phyloP scores from a whole-genome alignment of 2,888 invertebrate species.

The Melolontha melolontha region DNA sequence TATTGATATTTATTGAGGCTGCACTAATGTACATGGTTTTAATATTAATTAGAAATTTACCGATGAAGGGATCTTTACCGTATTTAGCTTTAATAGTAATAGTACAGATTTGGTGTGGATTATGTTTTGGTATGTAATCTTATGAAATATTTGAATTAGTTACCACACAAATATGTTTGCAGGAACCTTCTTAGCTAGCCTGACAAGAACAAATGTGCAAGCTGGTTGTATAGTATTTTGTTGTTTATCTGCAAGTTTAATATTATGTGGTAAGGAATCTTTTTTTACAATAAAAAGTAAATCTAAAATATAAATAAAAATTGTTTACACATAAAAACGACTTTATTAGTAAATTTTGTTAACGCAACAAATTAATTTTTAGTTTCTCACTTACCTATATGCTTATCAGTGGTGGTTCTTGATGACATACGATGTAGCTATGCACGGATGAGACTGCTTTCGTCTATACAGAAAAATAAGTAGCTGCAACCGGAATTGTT shows the following conservation, averaged over 20 bases:
- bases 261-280: slow-evolving; percentile 46
- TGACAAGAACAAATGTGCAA: slow-evolving; percentile 38
- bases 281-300: too few species aligned
- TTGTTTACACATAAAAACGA: too few species aligned
- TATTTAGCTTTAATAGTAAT: slow-evolving; percentile 40
- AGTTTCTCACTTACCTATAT: too few species aligned
- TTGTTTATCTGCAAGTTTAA: slow-evolving; percentile 39
- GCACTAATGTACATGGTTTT: slow-evolving; percentile 42
- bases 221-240: slow-evolving; percentile 44
- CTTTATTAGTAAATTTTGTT: too few species aligned
- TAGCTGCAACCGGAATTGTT: too few species aligned
- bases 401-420: too few species aligned
- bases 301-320: too few species aligned
- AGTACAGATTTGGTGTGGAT: slow-evolving; percentile 47
- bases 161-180: slow-evolving; percentile 13
- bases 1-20: slow-evolving; percentile 44
- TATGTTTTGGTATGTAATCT: slow-evolving; percentile 46
- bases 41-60: slow-evolving; percentile 40
- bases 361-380: too few species aligned
- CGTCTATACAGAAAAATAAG: too few species aligned
- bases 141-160: not conserved
- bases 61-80: slow-evolving; percentile 28
- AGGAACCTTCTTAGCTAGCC: slow-evolving; percentile 45
- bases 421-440: too few species aligned
- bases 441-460: too few species aligned